Base-by-base conservation (phyloP, 2,888 invertebrate genomes). In the Ypsolopha sequella region DNA sequence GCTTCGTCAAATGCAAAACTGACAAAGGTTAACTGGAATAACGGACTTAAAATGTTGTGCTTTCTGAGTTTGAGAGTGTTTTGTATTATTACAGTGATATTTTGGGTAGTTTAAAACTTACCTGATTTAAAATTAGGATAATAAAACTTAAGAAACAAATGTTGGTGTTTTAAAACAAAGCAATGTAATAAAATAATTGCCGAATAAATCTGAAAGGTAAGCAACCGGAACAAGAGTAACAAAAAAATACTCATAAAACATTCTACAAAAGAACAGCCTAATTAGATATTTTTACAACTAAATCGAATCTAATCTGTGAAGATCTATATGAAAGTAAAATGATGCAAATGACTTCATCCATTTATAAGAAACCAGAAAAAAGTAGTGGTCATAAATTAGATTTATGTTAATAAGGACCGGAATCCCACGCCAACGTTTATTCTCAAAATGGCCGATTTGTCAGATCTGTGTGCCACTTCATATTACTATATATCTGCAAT, bases 381-480 rank as follows among this genome's bases (percentile, higher is more conserved):
- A 62, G 68, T 46, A 68, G 66, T 62, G 64, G 64, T 68, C 64
- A 62, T 73, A 66, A 73, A 74, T 78, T 70, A 66, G 64, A 69
- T 75, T 65, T 72, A 79, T 80, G 76, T 67, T 75, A 76, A 79
- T 77, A 62, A 55, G 54, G 57, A 59, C 60, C 63, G 60, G 61
- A 65, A 61, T 64, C 60, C 62, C 61, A 78, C 78, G 71, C 77
- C 75, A 66, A 76, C 73, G 63, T 41, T 3, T 11, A 43, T 43
- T 2, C 36, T 36, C 36, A 36, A 47, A 47, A 38, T 36, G 47
- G 38, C 13, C 35, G 6, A 7, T 47, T 47, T 47, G 47, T 47
- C 33, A 6, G 33, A 10, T 43, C 7, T 24, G 24, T 24, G 24
- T 24, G 24, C 4, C 24, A 24, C 24, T 24, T 24, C 24, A 24